Conservation (phyloP, 2,888 invertebrate species). For the Icerya purchasi region DNA sequence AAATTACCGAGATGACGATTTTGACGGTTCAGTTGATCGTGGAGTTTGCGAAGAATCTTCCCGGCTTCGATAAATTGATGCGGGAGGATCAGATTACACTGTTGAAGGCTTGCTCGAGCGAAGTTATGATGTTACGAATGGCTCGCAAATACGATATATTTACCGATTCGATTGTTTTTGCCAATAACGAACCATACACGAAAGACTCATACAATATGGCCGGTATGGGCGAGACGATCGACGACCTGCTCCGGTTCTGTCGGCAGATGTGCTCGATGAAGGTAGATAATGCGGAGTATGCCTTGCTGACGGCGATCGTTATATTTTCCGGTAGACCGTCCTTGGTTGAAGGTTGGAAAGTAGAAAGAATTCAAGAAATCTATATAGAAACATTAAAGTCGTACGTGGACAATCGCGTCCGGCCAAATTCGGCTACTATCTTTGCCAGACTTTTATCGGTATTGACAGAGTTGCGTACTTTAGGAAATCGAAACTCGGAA, state of each 20-base stretch:
- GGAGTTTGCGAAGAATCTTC: slow-evolving; percentile 90
- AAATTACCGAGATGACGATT: slow-evolving; percentile 95
- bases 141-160: slow-evolving; percentile 82
- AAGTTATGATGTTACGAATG: slow-evolving; percentile 95
- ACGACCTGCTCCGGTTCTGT: slow-evolving; percentile 85
- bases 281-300: slow-evolving; percentile 93
- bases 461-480: slow-evolving; percentile 78
- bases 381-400: slow-evolving; percentile 80
- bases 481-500: slow-evolving; percentile 92
- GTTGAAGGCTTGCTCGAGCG: slow-evolving; percentile 84
- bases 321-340: slow-evolving; percentile 94
- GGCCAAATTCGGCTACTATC: slow-evolving; percentile 52
- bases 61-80: slow-evolving; percentile 80
- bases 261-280: slow-evolving; percentile 84
- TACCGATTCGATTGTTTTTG: slow-evolving; percentile 85
- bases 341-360: slow-evolving; percentile 69
- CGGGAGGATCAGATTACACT: slow-evolving; percentile 93
- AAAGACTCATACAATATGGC: slow-evolving; percentile 84
- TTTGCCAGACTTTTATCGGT: slow-evolving; percentile 82
- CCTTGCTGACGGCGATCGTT: slow-evolving; percentile 85
- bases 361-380: slow-evolving; percentile 89
- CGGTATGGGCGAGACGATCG: slow-evolving; percentile 83
- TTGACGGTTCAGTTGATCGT: slow-evolving; percentile 92
- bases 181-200: slow-evolving; percentile 88
- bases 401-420: slow-evolving; percentile 72